phyloP scores from a whole-genome alignment of 2,113 vertebrate genomes.

The Rhineura floridana region DNA sequence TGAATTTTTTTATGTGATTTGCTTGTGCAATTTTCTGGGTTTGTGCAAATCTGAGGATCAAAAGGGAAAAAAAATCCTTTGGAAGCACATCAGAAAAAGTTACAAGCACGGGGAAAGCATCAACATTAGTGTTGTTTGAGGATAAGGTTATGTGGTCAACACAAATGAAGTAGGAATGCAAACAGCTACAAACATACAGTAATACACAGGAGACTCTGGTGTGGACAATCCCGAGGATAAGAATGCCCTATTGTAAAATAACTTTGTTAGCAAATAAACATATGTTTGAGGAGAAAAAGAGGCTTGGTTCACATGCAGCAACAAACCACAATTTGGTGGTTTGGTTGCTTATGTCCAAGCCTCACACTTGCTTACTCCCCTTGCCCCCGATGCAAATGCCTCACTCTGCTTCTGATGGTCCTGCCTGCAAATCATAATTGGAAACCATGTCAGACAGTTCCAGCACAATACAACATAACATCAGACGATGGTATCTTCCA shows the following conservation, averaged over 20 bases:
- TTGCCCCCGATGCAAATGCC: not conserved
- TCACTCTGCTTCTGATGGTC: not conserved
- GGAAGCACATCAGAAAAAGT: no score
- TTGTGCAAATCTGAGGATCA: no score
- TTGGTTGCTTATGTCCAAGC: not conserved
- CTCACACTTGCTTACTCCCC: not conserved
- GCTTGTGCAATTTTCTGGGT: no score
- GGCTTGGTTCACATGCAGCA: not conserved
- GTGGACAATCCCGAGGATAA: not conserved
- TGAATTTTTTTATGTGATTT: no score
- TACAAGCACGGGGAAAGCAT: no score
- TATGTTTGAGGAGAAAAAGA: not conserved
- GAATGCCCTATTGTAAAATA: not conserved
- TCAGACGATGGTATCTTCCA: not conserved
- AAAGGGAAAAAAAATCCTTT: no score
- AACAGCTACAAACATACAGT: no score
- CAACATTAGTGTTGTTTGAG: no score
- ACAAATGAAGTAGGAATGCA: no score
- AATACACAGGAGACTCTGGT: no score
- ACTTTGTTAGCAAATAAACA: fast-evolving
- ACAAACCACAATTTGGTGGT: not conserved
- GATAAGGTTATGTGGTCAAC: no score
- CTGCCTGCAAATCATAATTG: not conserved
- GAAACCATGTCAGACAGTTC: not conserved
- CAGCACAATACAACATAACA: not conserved